Conservation (phyloP, 1,140 invertebrate species). For the Drosophila busckii region DNA sequence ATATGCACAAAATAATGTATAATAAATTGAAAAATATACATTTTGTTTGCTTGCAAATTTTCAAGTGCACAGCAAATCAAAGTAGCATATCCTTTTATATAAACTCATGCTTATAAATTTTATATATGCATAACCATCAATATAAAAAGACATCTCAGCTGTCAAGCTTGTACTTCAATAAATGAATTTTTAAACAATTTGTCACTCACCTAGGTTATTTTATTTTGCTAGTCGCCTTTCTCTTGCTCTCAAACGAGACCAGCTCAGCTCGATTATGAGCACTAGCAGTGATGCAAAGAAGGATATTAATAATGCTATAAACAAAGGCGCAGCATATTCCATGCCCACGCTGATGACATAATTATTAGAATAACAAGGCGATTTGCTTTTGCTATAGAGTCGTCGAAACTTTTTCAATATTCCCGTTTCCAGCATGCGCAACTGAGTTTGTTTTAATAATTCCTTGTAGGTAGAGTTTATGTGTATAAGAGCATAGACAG, state of each 20-base stretch:
- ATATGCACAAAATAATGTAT: conserved; percentile 52
- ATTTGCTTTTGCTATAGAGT: conserved; percentile 50
- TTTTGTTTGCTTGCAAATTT: conserved; percentile 28
- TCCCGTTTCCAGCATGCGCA: conserved; percentile 61
- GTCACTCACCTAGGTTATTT: background rate
- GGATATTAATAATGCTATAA: conserved; percentile 39
- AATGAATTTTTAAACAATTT: too few relatives aligned
- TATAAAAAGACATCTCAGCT: conserved; percentile 1
- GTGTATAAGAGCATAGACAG: conserved; percentile 44
- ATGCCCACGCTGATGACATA: conserved; percentile 70
- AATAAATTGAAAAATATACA: conserved; percentile 41
- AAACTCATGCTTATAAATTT: conserved; percentile 18
- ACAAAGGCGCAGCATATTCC: conserved; percentile 70
- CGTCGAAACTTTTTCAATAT: conserved; percentile 45
- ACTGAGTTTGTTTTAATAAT: conserved; percentile 36
- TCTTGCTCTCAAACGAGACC: conserved; percentile 19
- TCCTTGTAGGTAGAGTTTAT: conserved; percentile 62
- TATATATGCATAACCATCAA: conserved; percentile 1
- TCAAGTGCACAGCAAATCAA: conserved; percentile 16
- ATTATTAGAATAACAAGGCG: conserved; percentile 60
- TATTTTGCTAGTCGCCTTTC: background rate
- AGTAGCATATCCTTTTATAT: conserved; percentile 34
- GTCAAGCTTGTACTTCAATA: too few relatives aligned
- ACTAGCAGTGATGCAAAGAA: conserved; percentile 46
- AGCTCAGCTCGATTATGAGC: conserved; percentile 43